A percentile compares a stretch with the other conserved stretches of the same genome.
Conservation (phyloP, 2,113 vertebrate genomes). For the Vidua macroura region DNA sequence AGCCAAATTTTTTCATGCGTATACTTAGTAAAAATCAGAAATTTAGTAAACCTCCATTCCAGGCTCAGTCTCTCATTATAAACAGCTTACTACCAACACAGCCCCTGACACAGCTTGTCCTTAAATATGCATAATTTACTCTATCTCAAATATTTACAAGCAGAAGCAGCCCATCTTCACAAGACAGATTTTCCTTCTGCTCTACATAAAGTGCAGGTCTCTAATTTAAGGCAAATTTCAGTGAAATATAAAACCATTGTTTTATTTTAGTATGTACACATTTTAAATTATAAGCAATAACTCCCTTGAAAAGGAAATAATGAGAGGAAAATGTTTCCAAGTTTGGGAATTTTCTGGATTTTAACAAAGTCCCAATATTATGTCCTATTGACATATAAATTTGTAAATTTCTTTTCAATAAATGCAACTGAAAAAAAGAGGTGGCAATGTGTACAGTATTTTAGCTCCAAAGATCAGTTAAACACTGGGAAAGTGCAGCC, state of each 20-base stretch:
- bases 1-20: neutral
- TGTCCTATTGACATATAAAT: slow-evolving; percentile 13
- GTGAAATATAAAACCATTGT: slow-evolving; percentile 77
- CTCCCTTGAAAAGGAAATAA: slow-evolving; percentile 57
- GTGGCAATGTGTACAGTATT: slow-evolving; percentile 60
- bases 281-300: slow-evolving; percentile 70
- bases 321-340: slow-evolving; percentile 31
- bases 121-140: slow-evolving; percentile 66
- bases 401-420: slow-evolving; percentile 53
- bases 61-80: neutral
- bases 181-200: slow-evolving; percentile 70
- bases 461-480: slow-evolving; percentile 49
- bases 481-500: slow-evolving; percentile 44
- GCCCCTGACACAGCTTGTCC: slow-evolving; percentile 19
- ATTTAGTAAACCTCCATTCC: neutral
- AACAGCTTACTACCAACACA: slow-evolving; percentile 4
- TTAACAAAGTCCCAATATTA: slow-evolving; percentile 48
- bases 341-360: slow-evolving; percentile 25
- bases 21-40: neutral
- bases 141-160: slow-evolving; percentile 75
- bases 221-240: slow-evolving; percentile 84
- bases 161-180: slow-evolving; percentile 67
- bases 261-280: slow-evolving; percentile 72
- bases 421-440: slow-evolving; percentile 49
- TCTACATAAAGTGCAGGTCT: slow-evolving; percentile 80